Evolutionary conservation across 2,797 vertebrate genomes (phyloP).

Genomic region (Squalus acanthias): DNA sequence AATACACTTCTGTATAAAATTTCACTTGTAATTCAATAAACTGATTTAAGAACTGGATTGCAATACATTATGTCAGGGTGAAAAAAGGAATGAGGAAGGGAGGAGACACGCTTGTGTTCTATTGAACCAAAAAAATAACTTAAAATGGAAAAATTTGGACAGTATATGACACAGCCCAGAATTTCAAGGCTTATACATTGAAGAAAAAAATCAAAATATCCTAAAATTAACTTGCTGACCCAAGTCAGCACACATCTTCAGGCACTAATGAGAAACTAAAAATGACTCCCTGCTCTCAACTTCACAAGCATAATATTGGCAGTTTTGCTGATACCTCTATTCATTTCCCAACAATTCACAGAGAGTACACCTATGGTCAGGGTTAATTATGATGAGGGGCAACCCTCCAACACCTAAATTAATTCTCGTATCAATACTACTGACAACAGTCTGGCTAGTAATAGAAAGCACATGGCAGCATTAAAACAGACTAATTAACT

Average conservation of each 20-base stretch:
- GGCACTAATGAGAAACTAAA: background rate
- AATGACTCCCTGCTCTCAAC: background rate
- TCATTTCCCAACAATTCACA: background rate
- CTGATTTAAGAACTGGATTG: too few relatives aligned
- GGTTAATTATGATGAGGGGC: background rate
- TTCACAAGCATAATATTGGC: background rate
- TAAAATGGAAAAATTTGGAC: too few relatives aligned
- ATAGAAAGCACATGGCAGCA: background rate
- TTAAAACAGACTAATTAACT: background rate
- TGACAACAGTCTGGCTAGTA: background rate
- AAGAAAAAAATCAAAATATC: too few relatives aligned
- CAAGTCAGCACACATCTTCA: background rate
- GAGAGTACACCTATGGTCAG: background rate
- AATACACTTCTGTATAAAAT: too few relatives aligned
- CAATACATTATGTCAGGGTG: too few relatives aligned
- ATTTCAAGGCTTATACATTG: too few relatives aligned
- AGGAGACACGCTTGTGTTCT: too few relatives aligned
- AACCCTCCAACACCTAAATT: background rate
- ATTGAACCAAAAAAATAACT: too few relatives aligned
- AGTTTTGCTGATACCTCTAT: background rate
- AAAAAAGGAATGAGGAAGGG: too few relatives aligned
- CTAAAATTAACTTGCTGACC: background rate
- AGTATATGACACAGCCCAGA: too few relatives aligned
- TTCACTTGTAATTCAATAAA: too few relatives aligned
- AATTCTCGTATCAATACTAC: background rate